Percentiles rank a stretch among this genome's conserved stretches.
Conservation (phyloP, 1,140 invertebrate species). For the Neelides sp. region DNA sequence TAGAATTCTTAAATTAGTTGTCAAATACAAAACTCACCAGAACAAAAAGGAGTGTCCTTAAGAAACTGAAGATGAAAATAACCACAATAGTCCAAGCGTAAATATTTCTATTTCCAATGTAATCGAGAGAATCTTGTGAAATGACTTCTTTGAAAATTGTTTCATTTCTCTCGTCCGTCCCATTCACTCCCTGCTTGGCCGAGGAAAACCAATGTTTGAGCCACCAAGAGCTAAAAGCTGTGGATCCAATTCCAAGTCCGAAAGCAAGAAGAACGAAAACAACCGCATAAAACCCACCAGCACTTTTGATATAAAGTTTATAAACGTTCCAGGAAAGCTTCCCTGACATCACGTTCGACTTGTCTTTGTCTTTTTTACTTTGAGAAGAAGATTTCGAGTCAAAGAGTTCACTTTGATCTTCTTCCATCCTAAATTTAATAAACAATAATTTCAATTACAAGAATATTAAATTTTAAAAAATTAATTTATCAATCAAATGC, state of each 20-base stretch:
- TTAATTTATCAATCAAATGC: too few species aligned
- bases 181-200: too few species aligned
- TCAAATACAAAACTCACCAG: conserved; percentile 35
- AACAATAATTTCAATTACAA: too few species aligned
- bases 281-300: conserved; percentile 45
- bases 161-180: background rate
- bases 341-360: conserved; percentile 26
- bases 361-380: conserved; percentile 1
- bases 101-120: conserved; percentile 40
- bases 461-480: too few species aligned
- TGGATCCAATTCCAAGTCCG: conserved; percentile 44
- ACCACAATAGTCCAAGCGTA: conserved; percentile 41
- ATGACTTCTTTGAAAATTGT: conserved; percentile 16
- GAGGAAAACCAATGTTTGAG: conserved; percentile 53
- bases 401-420: background rate
- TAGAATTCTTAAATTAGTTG: background rate
- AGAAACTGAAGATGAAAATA: conserved; percentile 43
- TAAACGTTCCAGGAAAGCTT: conserved; percentile 40
- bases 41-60: conserved; percentile 47
- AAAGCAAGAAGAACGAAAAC: conserved; percentile 44
- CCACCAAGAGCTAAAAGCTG: conserved; percentile 53
- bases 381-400: background rate
- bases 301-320: conserved; percentile 46
- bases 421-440: too few species aligned
- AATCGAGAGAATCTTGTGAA: conserved; percentile 40